Evolutionary conservation across 1,140 invertebrate genomes (phyloP).

Genomic region (Zelostemma sp.): DNA sequence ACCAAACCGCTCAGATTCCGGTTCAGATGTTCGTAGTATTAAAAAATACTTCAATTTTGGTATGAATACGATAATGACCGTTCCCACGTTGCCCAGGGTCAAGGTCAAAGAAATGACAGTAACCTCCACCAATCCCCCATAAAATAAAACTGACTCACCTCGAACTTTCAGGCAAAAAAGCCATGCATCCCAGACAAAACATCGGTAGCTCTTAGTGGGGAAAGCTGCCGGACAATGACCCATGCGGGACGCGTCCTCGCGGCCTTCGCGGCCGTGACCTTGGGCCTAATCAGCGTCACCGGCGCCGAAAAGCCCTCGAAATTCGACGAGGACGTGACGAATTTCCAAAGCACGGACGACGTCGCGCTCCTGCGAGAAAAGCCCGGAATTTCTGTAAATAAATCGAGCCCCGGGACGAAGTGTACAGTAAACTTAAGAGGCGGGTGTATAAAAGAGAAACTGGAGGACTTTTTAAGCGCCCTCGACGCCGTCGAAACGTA

Average conservation of each 20-base stretch:
- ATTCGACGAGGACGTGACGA: slow-evolving; percentile 56
- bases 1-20: no score
- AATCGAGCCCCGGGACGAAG: slow-evolving; percentile 29
- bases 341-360: slow-evolving; percentile 33
- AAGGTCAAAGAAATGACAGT: no score
- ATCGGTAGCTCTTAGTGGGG: slow-evolving; percentile 44
- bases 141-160: slow-evolving; percentile 4
- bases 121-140: no score
- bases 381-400: slow-evolving; percentile 41
- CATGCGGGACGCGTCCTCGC: slow-evolving; percentile 36
- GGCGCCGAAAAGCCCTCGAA: slow-evolving; percentile 57
- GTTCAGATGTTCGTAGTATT: no score
- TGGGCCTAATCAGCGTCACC: slow-evolving; percentile 30
- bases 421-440: slow-evolving; percentile 30
- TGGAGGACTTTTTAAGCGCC: slow-evolving; percentile 47
- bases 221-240: slow-evolving; percentile 48
- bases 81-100: no score
- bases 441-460: slow-evolving; percentile 32
- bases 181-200: slow-evolving; percentile 35
- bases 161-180: slow-evolving; percentile 26
- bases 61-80: neutral
- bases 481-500: slow-evolving; percentile 47
- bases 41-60: neutral
- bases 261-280: slow-evolving; percentile 41
- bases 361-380: slow-evolving; percentile 42